Conservation (phyloP, 2,797 vertebrate species). For the Mus spretus region DNA sequence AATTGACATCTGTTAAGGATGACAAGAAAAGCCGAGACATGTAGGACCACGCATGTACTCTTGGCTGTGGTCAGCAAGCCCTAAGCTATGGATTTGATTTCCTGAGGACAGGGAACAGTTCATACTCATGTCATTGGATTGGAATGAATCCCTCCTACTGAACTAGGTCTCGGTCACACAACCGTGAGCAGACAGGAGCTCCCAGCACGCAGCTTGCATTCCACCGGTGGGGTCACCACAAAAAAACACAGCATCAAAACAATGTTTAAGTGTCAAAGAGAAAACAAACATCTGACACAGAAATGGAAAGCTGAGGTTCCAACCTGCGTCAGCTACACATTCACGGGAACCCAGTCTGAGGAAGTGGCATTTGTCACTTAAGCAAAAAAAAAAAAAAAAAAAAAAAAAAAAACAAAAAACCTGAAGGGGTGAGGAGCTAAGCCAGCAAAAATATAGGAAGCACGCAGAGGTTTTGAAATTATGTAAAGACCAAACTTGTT, state of each 20-base stretch:
- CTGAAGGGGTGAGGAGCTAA: neutral
- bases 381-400: conserved; percentile 7
- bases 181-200: neutral
- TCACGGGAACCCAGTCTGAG: neutral
- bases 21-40: neutral
- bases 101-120: conserved; percentile 27
- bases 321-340: neutral
- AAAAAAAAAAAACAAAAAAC: neutral
- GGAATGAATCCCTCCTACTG: neutral
- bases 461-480: neutral
- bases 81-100: neutral
- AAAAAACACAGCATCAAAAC: neutral
- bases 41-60: neutral
- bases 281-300: neutral
- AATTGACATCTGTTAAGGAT: conserved; percentile 24
- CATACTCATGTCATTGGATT: conserved; percentile 4
- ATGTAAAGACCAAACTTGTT: neutral
- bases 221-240: neutral
- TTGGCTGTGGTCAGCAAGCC: neutral
- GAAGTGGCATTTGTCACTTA: conserved; percentile 6
- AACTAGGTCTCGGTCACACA: neutral
- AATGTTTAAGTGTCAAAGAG: neutral
- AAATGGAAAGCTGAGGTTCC: neutral
- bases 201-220: neutral
- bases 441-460: neutral